Evolutionary conservation across 2,797 vertebrate species (phyloP).

Genomic region (Parambassis ranga): DNA sequence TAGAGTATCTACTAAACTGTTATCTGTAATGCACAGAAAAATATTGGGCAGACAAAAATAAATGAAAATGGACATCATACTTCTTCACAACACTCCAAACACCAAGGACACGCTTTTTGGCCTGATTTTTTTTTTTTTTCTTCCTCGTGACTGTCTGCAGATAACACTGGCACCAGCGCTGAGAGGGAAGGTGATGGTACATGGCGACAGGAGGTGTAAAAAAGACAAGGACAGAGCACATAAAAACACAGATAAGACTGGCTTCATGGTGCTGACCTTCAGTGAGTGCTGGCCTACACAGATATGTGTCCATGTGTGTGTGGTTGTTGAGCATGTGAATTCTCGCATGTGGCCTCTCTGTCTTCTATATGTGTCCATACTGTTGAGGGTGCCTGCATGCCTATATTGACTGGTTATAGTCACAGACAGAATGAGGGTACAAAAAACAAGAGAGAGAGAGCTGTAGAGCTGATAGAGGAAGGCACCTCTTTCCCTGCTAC

Average conservation of each 20-base stretch:
- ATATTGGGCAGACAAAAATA: conserved; percentile 5
- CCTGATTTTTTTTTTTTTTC: conserved; percentile 20
- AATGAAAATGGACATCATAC: conserved; percentile 12
- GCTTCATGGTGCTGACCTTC: conserved; percentile 72
- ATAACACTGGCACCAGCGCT: conserved; percentile 49
- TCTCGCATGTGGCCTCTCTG: conserved; percentile 29
- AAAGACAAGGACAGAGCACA: conserved; percentile 70
- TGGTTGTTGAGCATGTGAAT: conserved; percentile 53
- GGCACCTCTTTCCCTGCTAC: conserved; percentile 26
- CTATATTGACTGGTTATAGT: conserved; percentile 8
- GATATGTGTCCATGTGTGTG: conserved; percentile 16
- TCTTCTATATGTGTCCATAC: neutral
- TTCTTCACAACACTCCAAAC: conserved; percentile 22
- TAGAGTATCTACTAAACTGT: neutral
- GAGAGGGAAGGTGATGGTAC: conserved; percentile 50
- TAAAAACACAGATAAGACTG: conserved; percentile 74
- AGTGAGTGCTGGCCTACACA: conserved; percentile 22
- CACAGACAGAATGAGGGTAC: neutral
- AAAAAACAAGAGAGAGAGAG: neutral
- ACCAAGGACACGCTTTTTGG: conserved; percentile 52
- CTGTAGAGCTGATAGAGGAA: neutral
- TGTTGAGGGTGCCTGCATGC: neutral
- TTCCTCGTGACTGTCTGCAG: conserved; percentile 51
- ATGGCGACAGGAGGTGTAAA: conserved; percentile 61
- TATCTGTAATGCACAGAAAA: conserved; percentile 7